Percentiles rank a stretch among this genome's conserved stretches.
Evolutionary conservation across 2,888 invertebrate species (phyloP).

Genomic region (Drosophila lutescens): DNA sequence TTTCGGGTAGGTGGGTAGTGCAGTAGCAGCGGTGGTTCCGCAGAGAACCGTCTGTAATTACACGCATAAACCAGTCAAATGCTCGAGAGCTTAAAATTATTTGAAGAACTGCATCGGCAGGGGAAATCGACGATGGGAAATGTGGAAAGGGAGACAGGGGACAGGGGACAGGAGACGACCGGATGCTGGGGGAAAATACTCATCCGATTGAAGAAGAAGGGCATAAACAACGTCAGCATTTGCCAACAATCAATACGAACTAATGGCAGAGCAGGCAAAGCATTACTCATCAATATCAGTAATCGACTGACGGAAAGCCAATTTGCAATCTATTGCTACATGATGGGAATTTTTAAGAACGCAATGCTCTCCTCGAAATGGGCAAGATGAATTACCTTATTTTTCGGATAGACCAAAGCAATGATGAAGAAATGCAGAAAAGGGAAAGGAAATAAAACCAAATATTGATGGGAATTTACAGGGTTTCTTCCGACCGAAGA

Average conservation of each 20-base stretch:
- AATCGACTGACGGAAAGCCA: slow-evolving; percentile 13
- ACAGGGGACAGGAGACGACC: neutral
- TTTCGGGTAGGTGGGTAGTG: neutral
- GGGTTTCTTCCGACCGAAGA: too few relatives aligned
- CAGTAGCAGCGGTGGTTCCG: neutral
- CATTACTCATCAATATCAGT: slow-evolving; percentile 28
- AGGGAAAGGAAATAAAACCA: neutral
- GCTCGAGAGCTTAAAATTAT: slow-evolving; percentile 61
- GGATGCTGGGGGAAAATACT: neutral
- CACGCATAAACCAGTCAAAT: slow-evolving; percentile 65
- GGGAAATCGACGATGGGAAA: slow-evolving; percentile 6
- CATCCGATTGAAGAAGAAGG: slow-evolving; percentile 13
- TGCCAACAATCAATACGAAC: slow-evolving; percentile 35
- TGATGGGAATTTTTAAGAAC: slow-evolving; percentile 17
- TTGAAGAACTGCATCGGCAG: slow-evolving; percentile 49
- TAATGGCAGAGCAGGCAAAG: slow-evolving; percentile 25
- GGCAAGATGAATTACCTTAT: neutral
- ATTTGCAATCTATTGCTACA: slow-evolving; percentile 28
- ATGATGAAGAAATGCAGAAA: neutral
- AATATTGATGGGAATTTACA: too few relatives aligned
- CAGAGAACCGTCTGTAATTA: slow-evolving; percentile 59
- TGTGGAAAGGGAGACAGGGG: neutral
- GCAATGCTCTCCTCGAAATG: neutral
- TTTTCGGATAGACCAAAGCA: neutral
- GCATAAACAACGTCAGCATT: slow-evolving; percentile 26